Conservation (phyloP, 2,113 vertebrate species). For the Corythoichthys intestinalis region DNA sequence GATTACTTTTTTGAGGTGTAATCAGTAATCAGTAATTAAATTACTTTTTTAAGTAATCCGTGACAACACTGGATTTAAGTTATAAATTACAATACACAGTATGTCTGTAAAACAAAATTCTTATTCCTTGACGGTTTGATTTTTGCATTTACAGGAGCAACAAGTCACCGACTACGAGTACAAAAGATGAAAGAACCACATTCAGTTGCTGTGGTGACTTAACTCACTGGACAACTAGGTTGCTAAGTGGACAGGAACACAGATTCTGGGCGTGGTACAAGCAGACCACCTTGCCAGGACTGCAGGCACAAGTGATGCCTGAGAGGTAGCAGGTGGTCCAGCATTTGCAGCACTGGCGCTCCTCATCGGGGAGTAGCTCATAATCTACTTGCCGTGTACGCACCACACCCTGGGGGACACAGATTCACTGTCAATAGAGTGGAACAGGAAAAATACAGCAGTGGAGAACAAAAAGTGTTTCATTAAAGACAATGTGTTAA, state of each 20-base stretch:
- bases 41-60: no score
- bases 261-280: slow-evolving; percentile 83
- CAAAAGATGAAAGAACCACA: neutral
- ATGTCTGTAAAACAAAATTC: neutral
- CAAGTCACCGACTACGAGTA: neutral
- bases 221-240: slow-evolving; percentile 85
- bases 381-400: slow-evolving; percentile 81
- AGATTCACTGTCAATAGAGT: slow-evolving; percentile 27
- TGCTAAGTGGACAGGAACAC: slow-evolving; percentile 80
- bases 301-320: slow-evolving; percentile 86
- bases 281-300: slow-evolving; percentile 81
- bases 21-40: no score
- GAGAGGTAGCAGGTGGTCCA: slow-evolving; percentile 98
- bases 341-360: slow-evolving; percentile 90
- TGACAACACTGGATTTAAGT: no score
- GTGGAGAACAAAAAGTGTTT: neutral
- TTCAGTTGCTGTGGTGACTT: slow-evolving; percentile 14
- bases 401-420: slow-evolving; percentile 80
- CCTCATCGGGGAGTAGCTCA: slow-evolving; percentile 88
- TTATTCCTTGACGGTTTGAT: neutral
- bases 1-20: no score
- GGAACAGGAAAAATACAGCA: neutral
- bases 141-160: neutral
- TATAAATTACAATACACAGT: no score
- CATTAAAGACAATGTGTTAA: neutral